phyloP scores from a whole-genome alignment of 2,797 vertebrate genomes.

The Scyliorhinus canicula region DNA sequence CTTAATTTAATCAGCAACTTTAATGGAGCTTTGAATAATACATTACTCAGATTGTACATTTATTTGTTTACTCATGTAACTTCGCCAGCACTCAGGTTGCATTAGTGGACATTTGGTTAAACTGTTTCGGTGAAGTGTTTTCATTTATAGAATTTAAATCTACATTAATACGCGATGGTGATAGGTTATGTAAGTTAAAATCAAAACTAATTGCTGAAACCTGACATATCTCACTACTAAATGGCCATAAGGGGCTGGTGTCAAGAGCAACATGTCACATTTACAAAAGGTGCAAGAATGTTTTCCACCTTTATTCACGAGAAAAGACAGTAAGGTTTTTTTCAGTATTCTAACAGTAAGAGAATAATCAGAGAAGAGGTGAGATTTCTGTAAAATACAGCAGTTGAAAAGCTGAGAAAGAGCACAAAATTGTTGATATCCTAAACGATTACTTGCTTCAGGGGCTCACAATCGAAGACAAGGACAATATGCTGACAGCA shows the following conservation, averaged over 20 bases:
- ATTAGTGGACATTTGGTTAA: neutral
- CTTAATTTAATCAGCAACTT: constrained; percentile 22
- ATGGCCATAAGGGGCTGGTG: neutral
- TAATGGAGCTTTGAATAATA: constrained; percentile 21
- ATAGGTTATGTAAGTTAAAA: neutral
- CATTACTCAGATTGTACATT: neutral
- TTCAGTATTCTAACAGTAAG: neutral
- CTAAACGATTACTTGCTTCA: neutral
- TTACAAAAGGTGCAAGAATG: neutral
- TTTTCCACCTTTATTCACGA: neutral
- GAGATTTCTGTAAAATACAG: too few relatives aligned
- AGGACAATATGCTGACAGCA: neutral
- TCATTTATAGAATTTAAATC: neutral
- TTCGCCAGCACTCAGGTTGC: neutral
- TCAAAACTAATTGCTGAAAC: neutral
- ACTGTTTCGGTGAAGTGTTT: neutral
- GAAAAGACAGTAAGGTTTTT: neutral
- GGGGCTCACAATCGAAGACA: neutral
- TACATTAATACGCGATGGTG: neutral
- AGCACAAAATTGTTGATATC: neutral
- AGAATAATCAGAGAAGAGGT: too few relatives aligned
- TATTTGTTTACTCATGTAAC: constrained; percentile 18
- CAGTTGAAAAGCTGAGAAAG: neutral
- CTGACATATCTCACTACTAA: neutral
- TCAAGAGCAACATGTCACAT: neutral